Percentiles rank a stretch among this genome's conserved stretches.
Evolutionary conservation across 2,113 vertebrate species (phyloP).

Genomic region (Tyto alba): DNA sequence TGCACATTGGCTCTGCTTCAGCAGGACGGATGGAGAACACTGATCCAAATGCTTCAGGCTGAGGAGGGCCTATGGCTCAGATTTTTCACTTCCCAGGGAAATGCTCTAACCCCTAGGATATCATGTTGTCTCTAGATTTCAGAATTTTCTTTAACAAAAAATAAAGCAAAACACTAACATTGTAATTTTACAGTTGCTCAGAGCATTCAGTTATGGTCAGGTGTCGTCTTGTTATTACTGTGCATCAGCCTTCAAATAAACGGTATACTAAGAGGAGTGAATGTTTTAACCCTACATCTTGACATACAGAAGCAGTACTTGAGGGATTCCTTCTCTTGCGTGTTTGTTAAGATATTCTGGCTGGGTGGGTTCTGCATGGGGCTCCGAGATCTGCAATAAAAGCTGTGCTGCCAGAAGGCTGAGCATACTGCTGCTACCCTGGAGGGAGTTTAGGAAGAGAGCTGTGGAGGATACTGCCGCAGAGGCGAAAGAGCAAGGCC

Average conservation of each 20-base stretch:
- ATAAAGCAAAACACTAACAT: background rate
- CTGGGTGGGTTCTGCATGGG: background rate
- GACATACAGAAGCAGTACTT: background rate
- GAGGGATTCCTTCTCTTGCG: background rate
- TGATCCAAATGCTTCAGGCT: background rate
- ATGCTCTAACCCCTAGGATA: background rate
- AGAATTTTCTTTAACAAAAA: background rate
- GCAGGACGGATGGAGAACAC: background rate
- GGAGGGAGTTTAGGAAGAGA: background rate
- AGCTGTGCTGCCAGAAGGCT: constrained; percentile 15
- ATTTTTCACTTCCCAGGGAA: background rate
- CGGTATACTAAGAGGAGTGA: background rate
- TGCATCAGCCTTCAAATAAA: background rate
- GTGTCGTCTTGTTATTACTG: background rate
- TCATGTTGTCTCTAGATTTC: background rate
- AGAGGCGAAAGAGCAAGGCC: background rate
- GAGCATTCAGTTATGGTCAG: background rate
- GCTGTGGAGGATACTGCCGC: background rate
- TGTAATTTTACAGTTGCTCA: background rate
- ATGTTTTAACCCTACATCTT: background rate
- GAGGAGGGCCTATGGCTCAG: background rate
- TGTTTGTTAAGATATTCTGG: background rate
- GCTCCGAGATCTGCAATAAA: background rate
- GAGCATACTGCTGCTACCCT: background rate
- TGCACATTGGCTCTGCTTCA: background rate